These are phyloP conservation scores for Rhabdomys pumilio DNA, from an alignment of 2,797 vertebrate species.

Conservation along the genomic window DNA sequence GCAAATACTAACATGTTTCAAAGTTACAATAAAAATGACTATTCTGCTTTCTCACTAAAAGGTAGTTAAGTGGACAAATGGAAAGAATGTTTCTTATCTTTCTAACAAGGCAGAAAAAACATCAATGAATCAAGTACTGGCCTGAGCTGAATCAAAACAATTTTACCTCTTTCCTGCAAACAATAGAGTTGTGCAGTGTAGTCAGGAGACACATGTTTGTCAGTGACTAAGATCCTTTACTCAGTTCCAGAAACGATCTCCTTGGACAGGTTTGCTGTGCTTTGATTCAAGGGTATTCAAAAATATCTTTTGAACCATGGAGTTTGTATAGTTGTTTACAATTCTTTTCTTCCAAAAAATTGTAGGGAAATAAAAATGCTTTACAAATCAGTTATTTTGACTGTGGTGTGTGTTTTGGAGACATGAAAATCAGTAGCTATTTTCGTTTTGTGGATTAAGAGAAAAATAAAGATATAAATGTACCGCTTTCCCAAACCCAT, in stretches of 20 bases:
- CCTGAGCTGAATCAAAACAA: no score
- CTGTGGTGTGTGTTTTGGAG: background rate
- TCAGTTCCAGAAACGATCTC: background rate
- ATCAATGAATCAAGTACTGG: no score
- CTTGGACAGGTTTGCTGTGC: background rate
- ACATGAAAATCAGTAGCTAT: slow-evolving; percentile 38
- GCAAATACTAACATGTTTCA: background rate
- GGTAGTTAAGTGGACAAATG: background rate
- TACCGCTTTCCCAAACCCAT: slow-evolving; percentile 15
- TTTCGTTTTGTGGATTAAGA: slow-evolving; percentile 34
- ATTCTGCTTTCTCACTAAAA: background rate
- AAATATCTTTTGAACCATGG: background rate
- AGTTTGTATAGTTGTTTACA: background rate
- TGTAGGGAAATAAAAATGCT: background rate
- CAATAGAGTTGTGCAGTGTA: background rate
- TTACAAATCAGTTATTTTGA: background rate
- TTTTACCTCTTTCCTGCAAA: background rate
- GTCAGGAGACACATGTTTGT: background rate
- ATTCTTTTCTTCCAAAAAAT: background rate
- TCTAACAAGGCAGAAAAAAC: background rate
- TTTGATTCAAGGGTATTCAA: background rate
- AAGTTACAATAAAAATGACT: slow-evolving; percentile 1
- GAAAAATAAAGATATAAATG: slow-evolving; percentile 28
- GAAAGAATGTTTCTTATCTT: background rate
- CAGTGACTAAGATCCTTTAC: slow-evolving; percentile 16